Base-by-base conservation (phyloP, 1,140 invertebrate species). In the Lucilia cuprina region DNA sequence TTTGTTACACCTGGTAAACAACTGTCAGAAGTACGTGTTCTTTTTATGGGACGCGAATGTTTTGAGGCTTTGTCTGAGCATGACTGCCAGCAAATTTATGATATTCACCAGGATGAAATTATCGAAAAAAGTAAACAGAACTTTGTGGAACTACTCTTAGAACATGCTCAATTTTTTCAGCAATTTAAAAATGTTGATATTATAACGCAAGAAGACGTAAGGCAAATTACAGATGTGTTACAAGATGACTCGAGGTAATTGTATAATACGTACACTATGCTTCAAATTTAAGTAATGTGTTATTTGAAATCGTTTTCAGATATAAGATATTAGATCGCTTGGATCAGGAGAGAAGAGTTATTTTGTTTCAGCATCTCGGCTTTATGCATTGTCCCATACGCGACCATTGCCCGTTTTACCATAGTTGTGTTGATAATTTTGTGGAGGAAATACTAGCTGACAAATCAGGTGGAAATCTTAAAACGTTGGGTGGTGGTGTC, bases 341-440 rank as follows among this genome's bases (percentile, higher is more conserved):
- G 87, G 97, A 99, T 92, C 97, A 98, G 92, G 98, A 99, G 88
- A 92, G 98, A 85, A 97, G 98, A 88, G 92, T 98, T 84, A 97
- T 99, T 94, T 92, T 99, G 34, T 96, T 98, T 85, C 97, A 98
- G 90, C 98, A 99, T 92, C 92, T 99, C 35, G 97, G 98, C 82
- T 99, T 99, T 92, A 96, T 99, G 75, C 98, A 99, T 91, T 98
- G 96, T 92, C 97, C 98, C 14, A 96, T 98, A 88, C 92, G 96
- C 49, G 98, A 99, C 91, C 96, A 98, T 90, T 99, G 98, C 91
- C 97, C 97, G 25, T 96, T 96, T 65, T 96, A 95, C 91, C 94
- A 95, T 83, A 96, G 96, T 92, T 99, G 98, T 91, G 95, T 98
- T 91, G 98, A 99, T 91, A 94, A 94, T 80, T 90, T 96, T n/a